These are phyloP conservation scores for Lottia gigantea DNA, from an alignment of 2,888 invertebrate genomes.

Conservation along the genomic window DNA sequence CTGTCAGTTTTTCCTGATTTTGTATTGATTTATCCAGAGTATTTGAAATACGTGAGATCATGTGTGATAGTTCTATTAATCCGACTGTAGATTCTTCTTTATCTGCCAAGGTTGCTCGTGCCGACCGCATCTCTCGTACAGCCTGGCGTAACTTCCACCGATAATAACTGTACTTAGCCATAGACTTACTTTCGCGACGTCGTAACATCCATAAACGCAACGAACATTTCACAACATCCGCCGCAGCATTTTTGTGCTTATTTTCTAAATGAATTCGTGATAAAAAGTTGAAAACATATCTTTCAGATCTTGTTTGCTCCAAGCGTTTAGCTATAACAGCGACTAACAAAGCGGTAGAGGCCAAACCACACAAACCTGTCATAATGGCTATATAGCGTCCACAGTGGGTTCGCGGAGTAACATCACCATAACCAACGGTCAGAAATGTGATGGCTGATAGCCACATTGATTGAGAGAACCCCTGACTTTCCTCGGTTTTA, in stretches of 20 bases:
- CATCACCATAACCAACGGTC: constrained; percentile 57
- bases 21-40: constrained; percentile 24
- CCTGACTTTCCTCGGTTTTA: constrained; percentile 32
- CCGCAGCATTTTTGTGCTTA: constrained; percentile 46
- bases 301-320: constrained; percentile 51
- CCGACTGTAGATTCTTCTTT: constrained; percentile 53
- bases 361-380: constrained; percentile 53
- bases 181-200: constrained; percentile 8
- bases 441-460: constrained; percentile 56
- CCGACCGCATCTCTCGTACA: constrained; percentile 40
- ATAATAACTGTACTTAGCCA: constrained; percentile 22
- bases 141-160: constrained; percentile 35
- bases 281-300: constrained; percentile 56
- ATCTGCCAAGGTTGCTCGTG: constrained; percentile 42
- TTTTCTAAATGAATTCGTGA: constrained; percentile 51
- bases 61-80: constrained; percentile 51
- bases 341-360: constrained; percentile 53
- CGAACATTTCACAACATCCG: constrained; percentile 52
- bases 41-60: constrained; percentile 37
- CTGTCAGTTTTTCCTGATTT: constrained; percentile 17
- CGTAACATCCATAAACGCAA: constrained; percentile 27
- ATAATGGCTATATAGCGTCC: constrained; percentile 55
- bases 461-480: constrained; percentile 56
- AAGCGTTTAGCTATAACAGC: constrained; percentile 53
- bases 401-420: constrained; percentile 54